Conservation (phyloP, 1,140 invertebrate genomes). For the Ceratoteleas bidentatus region DNA sequence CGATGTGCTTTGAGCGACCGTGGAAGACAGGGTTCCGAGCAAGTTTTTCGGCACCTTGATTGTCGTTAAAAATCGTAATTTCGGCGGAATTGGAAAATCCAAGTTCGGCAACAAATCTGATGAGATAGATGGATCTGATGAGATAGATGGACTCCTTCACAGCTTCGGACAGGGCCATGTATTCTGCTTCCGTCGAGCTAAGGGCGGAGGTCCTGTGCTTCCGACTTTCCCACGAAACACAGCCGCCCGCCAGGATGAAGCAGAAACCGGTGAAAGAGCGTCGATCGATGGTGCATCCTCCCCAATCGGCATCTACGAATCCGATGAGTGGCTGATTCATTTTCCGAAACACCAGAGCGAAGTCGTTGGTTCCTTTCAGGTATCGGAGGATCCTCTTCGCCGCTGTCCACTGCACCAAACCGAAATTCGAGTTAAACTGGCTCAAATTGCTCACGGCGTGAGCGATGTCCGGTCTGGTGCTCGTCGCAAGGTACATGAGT, state of each 20-base stretch:
- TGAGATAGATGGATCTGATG: background rate
- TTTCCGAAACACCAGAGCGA: background rate
- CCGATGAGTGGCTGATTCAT: background rate
- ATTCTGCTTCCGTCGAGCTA: slow-evolving; percentile 21
- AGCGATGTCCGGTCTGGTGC: background rate
- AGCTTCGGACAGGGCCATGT: slow-evolving; percentile 25
- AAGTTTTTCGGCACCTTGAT: slow-evolving; percentile 50
- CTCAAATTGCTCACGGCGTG: background rate
- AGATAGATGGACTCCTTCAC: slow-evolving; percentile 9
- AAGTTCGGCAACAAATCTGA: slow-evolving; percentile 16
- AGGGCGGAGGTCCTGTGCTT: slow-evolving; percentile 30
- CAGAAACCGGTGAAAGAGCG: slow-evolving; percentile 20
- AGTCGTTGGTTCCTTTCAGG: background rate
- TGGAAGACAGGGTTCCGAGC: slow-evolving; percentile 46
- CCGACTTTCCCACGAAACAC: slow-evolving; percentile 8
- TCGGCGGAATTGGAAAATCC: background rate
- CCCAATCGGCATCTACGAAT: slow-evolving; percentile 25
- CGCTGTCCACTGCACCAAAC: background rate
- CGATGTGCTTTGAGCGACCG: slow-evolving; percentile 68
- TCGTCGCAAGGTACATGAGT: background rate
- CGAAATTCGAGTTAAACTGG: slow-evolving; percentile 8
- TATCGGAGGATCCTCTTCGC: slow-evolving; percentile 4
- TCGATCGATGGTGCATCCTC: slow-evolving; percentile 11
- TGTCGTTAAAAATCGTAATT: slow-evolving; percentile 29
- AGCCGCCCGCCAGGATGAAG: slow-evolving; percentile 1